Base-by-base conservation (phyloP, 1,140 invertebrate species). In the Drosophila rufa region DNA sequence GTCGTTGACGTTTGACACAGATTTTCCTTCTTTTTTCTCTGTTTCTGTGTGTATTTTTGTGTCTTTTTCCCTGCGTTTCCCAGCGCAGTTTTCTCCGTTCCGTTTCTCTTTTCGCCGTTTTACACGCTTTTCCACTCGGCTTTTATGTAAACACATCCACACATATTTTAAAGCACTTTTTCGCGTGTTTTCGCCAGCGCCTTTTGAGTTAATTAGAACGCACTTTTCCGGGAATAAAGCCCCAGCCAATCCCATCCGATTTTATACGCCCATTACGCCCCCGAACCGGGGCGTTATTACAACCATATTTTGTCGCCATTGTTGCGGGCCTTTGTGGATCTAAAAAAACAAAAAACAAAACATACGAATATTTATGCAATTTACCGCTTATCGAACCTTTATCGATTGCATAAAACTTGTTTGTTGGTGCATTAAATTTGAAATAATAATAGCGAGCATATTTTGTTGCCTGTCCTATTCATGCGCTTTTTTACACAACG, bases 1-100 rank as follows among this genome's bases (percentile, higher is more conserved):
- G 83, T 87, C 83, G 73, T 87, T 87, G 84, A 89, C 83, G 69
- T 87, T 87, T 89, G 83, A 87, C 83, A 87, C 73, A 87, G 67
- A 56, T 56, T 56, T 55, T 55, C 19, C 53, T 83, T 87, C 48
- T 68, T 56, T 62, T 53, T 61, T 53, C 15, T 46, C 30, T 55
- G 33, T 30, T 36, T 36, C 9, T 36, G 33, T 36, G 33, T 36
- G 33, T 36, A 36, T 36, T 36, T 64, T 66, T 66, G 42, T 80
- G 71, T 86, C 69, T 83, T 64, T 46, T 58, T 55, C 62, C 76
- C 73, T 66, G 62, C 65, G 22, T 80, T 87, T 83, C 76, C 73
- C 84, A 87, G 79, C 51, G 36, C 70, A 45, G 50, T 80, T 87
- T 89, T 83, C 83, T 73, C 73, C 61, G 58, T 59, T 80, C 53